Percentiles rank a stretch among this genome's conserved stretches.
These are phyloP conservation scores for Celastrina argiolus DNA, from an alignment of 2,888 invertebrate genomes.

Conservation along the genomic window DNA sequence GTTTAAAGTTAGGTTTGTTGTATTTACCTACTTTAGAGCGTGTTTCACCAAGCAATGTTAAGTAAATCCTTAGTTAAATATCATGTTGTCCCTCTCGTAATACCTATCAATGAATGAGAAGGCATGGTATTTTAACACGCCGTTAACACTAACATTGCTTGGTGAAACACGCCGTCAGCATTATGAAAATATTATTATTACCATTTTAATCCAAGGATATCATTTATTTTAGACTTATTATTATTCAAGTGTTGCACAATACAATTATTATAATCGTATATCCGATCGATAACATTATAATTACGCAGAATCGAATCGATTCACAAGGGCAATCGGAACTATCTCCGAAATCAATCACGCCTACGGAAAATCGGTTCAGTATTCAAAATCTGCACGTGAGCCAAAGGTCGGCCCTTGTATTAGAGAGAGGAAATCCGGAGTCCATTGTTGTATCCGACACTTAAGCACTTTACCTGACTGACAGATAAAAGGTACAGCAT, in stretches of 20 bases:
- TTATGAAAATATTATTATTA: too few relatives aligned
- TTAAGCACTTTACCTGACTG: slow-evolving; percentile 73
- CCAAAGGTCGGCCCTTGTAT: slow-evolving; percentile 67
- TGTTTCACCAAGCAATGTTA: too few relatives aligned
- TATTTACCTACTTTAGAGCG: too few relatives aligned
- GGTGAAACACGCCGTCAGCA: too few relatives aligned
- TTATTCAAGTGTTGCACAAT: not conserved
- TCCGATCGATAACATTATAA: slow-evolving; percentile 15
- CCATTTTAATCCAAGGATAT: too few relatives aligned
- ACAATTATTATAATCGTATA: not conserved
- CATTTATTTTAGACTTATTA: too few relatives aligned
- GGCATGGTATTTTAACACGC: too few relatives aligned
- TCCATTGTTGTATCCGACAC: slow-evolving; percentile 67
- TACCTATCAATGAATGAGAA: too few relatives aligned
- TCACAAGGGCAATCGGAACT: slow-evolving; percentile 51
- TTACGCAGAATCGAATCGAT: slow-evolving; percentile 37
- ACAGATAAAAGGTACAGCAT: slow-evolving; percentile 59
- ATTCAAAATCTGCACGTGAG: slow-evolving; percentile 75
- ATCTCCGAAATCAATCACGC: slow-evolving; percentile 76
- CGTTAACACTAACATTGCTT: too few relatives aligned
- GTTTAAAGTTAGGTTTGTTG: too few relatives aligned
- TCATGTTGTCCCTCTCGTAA: too few relatives aligned
- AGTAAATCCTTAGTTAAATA: too few relatives aligned
- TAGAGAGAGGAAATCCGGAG: slow-evolving; percentile 76
- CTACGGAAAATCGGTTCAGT: slow-evolving; percentile 66